Conservation (phyloP, 1,140 invertebrate genomes). For the Plectrocnemia conspersa region DNA sequence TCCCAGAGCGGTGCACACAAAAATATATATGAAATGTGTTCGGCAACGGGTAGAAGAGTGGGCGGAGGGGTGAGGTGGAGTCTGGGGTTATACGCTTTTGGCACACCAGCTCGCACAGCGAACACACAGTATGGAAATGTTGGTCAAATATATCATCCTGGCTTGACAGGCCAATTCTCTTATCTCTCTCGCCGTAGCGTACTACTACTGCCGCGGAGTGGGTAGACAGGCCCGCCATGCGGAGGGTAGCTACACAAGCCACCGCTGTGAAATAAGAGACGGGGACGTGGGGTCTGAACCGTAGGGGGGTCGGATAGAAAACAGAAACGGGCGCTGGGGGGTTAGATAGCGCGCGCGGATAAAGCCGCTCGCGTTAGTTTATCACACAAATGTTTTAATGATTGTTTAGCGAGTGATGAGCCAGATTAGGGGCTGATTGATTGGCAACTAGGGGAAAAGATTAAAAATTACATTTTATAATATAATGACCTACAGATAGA, state of each 20-base stretch:
- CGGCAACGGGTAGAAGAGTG: not conserved
- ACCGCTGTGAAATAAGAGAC: constrained; percentile 20
- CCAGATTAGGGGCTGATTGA: constrained; percentile 1
- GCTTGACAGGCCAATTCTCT: constrained; percentile 82
- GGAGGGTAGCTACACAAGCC: constrained; percentile 15
- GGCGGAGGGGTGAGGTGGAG: constrained; percentile 12
- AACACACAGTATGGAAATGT: constrained; percentile 68
- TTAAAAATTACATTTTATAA: no score
- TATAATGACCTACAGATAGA: no score
- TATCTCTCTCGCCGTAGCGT: constrained; percentile 60
- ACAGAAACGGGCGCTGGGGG: constrained; percentile 39
- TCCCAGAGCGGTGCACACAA: not conserved
- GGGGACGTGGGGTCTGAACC: constrained; percentile 33
- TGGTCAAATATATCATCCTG: constrained; percentile 82
- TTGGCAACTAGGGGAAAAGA: not conserved
- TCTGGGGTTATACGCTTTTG: constrained; percentile 33
- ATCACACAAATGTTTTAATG: constrained; percentile 35
- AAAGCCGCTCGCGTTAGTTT: constrained; percentile 22
- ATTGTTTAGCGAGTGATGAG: constrained; percentile 32
- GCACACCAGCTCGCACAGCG: constrained; percentile 32
- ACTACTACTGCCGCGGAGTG: constrained; percentile 38
- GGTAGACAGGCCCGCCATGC: constrained; percentile 33
- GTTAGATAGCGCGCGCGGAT: constrained; percentile 21
- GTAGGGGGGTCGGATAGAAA: constrained; percentile 34
- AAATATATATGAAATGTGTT: constrained; percentile 9